phyloP scores from a whole-genome alignment of 2,797 vertebrate genomes.

The Eremophila alpestris region DNA sequence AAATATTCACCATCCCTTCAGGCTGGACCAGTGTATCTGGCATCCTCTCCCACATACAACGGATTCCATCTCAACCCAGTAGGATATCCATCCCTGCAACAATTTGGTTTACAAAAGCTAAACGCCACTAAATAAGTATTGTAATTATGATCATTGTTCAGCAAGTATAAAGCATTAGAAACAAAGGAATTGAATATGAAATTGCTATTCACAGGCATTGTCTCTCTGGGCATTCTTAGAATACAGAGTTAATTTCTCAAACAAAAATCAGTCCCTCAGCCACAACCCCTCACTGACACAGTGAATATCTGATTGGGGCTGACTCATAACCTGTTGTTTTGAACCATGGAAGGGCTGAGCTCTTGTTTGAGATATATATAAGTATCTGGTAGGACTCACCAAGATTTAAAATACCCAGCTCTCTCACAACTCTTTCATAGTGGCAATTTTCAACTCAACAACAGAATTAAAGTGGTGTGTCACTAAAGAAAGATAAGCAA shows the following conservation, averaged over 20 bases:
- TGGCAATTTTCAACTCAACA: neutral
- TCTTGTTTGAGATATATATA: neutral
- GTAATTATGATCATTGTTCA: neutral
- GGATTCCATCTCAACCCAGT: neutral
- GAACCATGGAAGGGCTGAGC: neutral
- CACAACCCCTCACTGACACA: accelerated
- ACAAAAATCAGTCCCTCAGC: neutral
- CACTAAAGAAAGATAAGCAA: neutral
- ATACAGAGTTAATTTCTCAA: neutral
- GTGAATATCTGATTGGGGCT: neutral
- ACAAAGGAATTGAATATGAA: neutral
- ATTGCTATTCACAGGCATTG: neutral
- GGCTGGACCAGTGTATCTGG: neutral
- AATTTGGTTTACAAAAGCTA: neutral
- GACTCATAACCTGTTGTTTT: neutral
- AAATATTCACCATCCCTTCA: neutral
- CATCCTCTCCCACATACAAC: neutral
- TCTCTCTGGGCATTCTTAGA: accelerated
- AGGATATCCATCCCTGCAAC: neutral
- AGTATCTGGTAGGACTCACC: neutral
- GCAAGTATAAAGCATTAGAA: neutral
- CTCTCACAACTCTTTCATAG: neutral
- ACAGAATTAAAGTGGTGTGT: neutral
- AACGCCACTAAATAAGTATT: neutral
- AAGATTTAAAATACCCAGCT: neutral